A percentile compares a stretch with the other conserved stretches of the same genome.
Evolutionary conservation across 2,113 vertebrate species (phyloP).

Genomic region (Podarcis raffonei): DNA sequence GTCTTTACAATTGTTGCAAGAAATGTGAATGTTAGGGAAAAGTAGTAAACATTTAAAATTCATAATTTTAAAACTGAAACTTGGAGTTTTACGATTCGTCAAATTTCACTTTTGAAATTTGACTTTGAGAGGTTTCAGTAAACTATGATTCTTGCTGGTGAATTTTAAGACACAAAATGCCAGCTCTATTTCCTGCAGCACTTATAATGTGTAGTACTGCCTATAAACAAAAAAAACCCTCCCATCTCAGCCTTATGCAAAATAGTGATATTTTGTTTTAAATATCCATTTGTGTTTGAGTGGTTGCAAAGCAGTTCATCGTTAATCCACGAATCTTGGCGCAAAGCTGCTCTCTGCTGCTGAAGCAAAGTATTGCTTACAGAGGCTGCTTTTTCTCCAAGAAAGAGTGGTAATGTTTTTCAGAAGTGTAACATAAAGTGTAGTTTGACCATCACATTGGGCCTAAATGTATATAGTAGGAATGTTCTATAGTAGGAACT

Average conservation of each 20-base stretch:
- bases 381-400: not conserved
- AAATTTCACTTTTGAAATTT: not conserved
- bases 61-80: not conserved
- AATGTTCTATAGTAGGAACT: too few relatives aligned
- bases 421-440: too few relatives aligned
- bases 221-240: not conserved
- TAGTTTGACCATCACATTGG: too few relatives aligned
- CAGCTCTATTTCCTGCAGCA: not conserved
- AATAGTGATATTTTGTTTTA: not conserved
- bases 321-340: slow-evolving; percentile 10
- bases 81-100: not conserved
- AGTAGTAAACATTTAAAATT: not conserved
- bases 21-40: not conserved
- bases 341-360: slow-evolving; percentile 72
- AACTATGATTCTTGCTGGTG: too few relatives aligned
- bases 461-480: too few relatives aligned
- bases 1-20: too few relatives aligned
- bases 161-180: not conserved
- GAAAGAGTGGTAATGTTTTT: too few relatives aligned
- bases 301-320: not conserved
- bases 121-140: not conserved
- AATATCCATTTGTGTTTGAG: not conserved
- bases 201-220: not conserved
- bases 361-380: slow-evolving; percentile 30
- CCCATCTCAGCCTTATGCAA: not conserved